Conservation (phyloP, 92 coral and sea anemone genomes). For the Parazoanthus darwini region DNA sequence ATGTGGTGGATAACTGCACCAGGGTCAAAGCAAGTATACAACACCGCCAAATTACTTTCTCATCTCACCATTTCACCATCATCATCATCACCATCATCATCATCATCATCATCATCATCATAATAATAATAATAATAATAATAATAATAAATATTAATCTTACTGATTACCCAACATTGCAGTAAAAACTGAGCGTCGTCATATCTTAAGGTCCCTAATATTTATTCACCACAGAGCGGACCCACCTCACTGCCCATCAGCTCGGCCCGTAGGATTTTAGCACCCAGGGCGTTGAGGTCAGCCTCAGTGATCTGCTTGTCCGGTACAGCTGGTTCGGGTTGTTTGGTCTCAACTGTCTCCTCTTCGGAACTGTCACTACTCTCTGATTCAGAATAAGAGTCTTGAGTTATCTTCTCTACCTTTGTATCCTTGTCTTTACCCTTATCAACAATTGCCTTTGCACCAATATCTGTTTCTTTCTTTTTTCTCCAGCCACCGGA, state of each 20-base stretch:
- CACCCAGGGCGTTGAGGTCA: constrained; percentile 95
- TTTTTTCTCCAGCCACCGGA: constrained; percentile 95
- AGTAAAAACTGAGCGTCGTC: too few species aligned
- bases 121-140: too few species aligned
- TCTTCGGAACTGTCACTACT: constrained; percentile 16
- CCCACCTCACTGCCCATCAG: constrained; percentile 95
- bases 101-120: too few species aligned
- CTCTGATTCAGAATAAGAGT: constrained; percentile 34
- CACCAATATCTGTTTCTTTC: constrained; percentile 40
- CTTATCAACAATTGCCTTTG: not conserved
- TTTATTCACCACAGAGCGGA: not conserved
- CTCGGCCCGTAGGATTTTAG: constrained; percentile 89
- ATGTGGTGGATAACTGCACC: too few species aligned
- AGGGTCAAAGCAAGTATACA: too few species aligned
- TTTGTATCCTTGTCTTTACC: constrained; percentile 3
- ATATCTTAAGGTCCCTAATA: too few species aligned
- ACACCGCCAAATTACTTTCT: too few species aligned
- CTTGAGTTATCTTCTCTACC: constrained; percentile 24
- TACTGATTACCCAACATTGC: too few species aligned
- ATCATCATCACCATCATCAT: too few species aligned
- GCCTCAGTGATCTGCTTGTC: constrained; percentile 79
- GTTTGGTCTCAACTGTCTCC: constrained; percentile 17
- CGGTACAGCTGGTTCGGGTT: constrained; percentile 53
- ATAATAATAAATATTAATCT: too few species aligned
- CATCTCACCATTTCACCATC: too few species aligned